Percentiles rank a stretch among this genome's conserved stretches.
Conservation (phyloP, 2,888 invertebrate species). For the Neoitamus cyanurus region DNA sequence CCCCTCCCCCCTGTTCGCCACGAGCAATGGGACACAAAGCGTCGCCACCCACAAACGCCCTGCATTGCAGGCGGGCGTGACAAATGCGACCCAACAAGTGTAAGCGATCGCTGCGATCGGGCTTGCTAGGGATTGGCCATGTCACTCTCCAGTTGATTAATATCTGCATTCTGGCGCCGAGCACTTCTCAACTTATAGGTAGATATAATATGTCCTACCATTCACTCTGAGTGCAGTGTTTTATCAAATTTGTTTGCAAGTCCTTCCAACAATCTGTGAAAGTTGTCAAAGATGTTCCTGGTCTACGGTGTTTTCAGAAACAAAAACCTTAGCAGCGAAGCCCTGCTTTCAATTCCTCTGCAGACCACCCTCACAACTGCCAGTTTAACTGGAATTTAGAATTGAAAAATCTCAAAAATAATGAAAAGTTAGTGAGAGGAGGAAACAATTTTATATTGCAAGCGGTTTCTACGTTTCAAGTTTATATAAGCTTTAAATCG, state of each 20-base stretch:
- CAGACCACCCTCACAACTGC: too few relatives aligned
- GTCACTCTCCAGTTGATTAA: not conserved
- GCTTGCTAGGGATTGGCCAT: not conserved
- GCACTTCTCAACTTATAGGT: not conserved
- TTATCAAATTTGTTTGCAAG: not conserved
- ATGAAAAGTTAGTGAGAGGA: too few relatives aligned
- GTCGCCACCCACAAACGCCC: not conserved
- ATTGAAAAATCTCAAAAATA: too few relatives aligned
- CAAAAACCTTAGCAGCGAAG: too few relatives aligned
- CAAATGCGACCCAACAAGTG: conserved; percentile 1
- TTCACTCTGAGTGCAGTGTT: not conserved
- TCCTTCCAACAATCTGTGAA: too few relatives aligned
- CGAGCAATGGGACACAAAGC: not conserved
- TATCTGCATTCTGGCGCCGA: not conserved
- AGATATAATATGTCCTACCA: not conserved
- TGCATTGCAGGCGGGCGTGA: not conserved
- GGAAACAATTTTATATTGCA: too few relatives aligned
- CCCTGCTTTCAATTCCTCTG: too few relatives aligned
- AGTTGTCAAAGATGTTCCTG: too few relatives aligned
- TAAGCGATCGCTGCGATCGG: conserved; percentile 1
- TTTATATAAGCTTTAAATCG: too few relatives aligned
- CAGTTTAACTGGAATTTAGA: too few relatives aligned
- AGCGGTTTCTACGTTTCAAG: too few relatives aligned
- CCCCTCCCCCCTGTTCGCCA: not conserved
- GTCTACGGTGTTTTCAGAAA: too few relatives aligned